These are phyloP conservation scores for Heliconius ismenius DNA, from an alignment of 2,888 invertebrate genomes.

Conservation along the genomic window DNA sequence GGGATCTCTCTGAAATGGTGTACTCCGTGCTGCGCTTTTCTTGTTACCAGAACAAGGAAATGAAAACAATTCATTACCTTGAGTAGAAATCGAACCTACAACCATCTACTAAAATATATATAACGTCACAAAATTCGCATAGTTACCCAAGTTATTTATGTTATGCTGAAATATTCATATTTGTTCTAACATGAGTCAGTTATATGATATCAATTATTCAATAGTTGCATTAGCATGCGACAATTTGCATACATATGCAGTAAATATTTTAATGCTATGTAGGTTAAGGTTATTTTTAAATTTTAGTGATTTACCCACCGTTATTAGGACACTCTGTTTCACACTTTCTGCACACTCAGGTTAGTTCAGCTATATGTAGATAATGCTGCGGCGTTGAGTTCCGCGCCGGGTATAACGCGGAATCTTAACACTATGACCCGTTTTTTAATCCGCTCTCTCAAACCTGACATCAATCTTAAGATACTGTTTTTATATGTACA, in stretches of 20 bases:
- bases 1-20: too few species aligned
- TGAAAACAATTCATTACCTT: background rate
- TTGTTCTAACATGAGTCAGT: slow-evolving; percentile 18
- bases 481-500: too few species aligned
- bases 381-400: too few species aligned
- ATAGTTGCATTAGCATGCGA: slow-evolving; percentile 17
- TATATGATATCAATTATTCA: slow-evolving; percentile 22
- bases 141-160: background rate
- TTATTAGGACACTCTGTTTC: background rate
- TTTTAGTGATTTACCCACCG: background rate
- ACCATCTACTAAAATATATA: background rate
- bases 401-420: too few species aligned
- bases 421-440: too few species aligned
- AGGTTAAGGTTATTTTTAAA: slow-evolving; percentile 1
- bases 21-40: too few species aligned
- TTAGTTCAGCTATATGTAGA: too few species aligned
- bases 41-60: background rate
- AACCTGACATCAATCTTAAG: too few species aligned
- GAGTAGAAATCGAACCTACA: background rate
- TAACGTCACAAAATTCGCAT: background rate
- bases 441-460: too few species aligned
- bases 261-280: slow-evolving; percentile 7
- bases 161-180: slow-evolving; percentile 21
- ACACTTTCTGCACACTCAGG: too few species aligned
- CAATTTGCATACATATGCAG: slow-evolving; percentile 14